Conservation (phyloP, 2,797 vertebrate species). For the Anisognathus igniventris region DNA sequence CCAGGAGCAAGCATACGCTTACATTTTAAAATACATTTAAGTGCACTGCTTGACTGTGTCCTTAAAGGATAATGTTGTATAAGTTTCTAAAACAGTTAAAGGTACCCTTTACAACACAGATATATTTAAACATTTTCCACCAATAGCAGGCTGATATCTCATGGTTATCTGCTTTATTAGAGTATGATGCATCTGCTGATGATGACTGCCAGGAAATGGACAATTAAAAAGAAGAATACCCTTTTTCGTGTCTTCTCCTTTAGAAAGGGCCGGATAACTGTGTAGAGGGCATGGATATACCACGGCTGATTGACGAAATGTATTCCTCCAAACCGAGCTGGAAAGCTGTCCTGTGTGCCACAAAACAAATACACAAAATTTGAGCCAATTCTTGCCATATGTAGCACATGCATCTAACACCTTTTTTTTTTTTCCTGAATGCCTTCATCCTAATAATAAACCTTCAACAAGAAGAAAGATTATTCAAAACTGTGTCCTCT, state of each 20-base stretch:
- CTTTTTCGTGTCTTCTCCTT: slow-evolving; percentile 99
- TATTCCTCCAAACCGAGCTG: slow-evolving; percentile 95
- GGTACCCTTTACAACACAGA: background rate
- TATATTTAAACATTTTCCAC: background rate
- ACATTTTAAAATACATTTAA: background rate
- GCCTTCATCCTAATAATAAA: background rate
- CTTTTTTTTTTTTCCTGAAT: background rate
- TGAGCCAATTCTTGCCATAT: background rate
- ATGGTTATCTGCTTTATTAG: background rate
- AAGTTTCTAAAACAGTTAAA: background rate
- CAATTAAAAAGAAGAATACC: slow-evolving; percentile 73
- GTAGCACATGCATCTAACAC: background rate
- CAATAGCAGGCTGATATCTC: background rate
- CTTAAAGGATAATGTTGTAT: background rate
- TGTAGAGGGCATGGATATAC: slow-evolving; percentile 98
- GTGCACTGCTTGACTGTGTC: background rate
- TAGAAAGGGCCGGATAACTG: slow-evolving; percentile 94
- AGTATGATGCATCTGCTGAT: background rate
- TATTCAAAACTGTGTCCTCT: background rate
- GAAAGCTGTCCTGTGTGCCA: slow-evolving; percentile 90
- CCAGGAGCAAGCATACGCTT: background rate
- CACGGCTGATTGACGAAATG: slow-evolving; percentile 99
- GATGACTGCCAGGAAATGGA: background rate
- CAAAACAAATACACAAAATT: background rate
- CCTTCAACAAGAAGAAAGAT: background rate